These are phyloP conservation scores for Elysia chlorotica DNA, from an alignment of 1,140 invertebrate genomes.

Conservation along the genomic window DNA sequence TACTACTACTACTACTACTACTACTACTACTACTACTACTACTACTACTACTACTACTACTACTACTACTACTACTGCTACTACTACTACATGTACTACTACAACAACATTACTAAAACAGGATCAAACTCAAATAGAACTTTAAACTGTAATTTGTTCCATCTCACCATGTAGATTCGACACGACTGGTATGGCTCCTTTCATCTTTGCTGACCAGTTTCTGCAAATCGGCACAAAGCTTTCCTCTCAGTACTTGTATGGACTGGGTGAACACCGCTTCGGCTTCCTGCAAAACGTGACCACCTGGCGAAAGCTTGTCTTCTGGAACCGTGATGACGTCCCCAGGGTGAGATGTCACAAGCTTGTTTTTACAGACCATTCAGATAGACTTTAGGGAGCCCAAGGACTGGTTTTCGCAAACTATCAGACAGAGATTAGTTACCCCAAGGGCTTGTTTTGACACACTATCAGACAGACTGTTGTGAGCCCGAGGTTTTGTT, in stretches of 20 bases:
- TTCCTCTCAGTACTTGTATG: conserved; percentile 54
- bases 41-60: background rate
- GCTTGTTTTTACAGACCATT: background rate
- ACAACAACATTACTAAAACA: background rate
- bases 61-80: background rate
- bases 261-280: conserved; percentile 60
- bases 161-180: conserved; percentile 36
- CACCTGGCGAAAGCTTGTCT: conserved; percentile 48
- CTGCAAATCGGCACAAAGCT: conserved; percentile 58
- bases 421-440: background rate
- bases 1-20: background rate
- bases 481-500: background rate
- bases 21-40: background rate
- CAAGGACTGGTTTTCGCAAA: background rate
- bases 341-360: conserved; percentile 30
- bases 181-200: conserved; percentile 60
- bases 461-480: background rate
- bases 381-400: background rate
- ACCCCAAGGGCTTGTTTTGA: background rate
- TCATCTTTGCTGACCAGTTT: conserved; percentile 60
- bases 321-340: conserved; percentile 46
- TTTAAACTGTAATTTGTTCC: background rate
- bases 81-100: background rate
- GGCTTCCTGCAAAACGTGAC: conserved; percentile 29
- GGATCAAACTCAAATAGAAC: background rate